Percentiles rank a stretch among this genome's conserved stretches.
These are phyloP conservation scores for Dascyllus trimaculatus DNA, from an alignment of 2,113 vertebrate species.

Conservation along the genomic window DNA sequence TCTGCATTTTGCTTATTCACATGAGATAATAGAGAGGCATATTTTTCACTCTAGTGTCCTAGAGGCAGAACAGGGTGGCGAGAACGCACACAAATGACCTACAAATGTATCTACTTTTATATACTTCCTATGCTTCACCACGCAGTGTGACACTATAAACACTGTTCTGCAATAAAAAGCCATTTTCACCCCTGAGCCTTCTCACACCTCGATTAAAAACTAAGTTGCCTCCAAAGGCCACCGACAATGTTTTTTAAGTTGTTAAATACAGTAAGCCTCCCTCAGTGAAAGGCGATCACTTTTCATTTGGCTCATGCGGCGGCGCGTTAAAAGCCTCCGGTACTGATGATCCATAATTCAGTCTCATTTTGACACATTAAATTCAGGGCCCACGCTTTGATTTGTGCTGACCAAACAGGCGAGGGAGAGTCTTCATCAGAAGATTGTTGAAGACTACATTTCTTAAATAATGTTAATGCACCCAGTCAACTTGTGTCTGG, in stretches of 20 bases:
- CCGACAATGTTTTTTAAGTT: slow-evolving; percentile 47
- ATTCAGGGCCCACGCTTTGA: slow-evolving; percentile 51
- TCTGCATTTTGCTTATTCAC: slow-evolving; percentile 59
- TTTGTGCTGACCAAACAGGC: slow-evolving; percentile 67
- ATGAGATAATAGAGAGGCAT: slow-evolving; percentile 45
- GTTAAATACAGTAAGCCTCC: slow-evolving; percentile 47
- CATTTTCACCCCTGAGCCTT: slow-evolving; percentile 2
- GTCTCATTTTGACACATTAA: slow-evolving; percentile 74
- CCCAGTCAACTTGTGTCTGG: slow-evolving; percentile 12
- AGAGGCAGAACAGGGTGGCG: slow-evolving; percentile 6
- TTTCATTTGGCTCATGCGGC: slow-evolving; percentile 68
- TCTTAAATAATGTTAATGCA: slow-evolving; percentile 58
- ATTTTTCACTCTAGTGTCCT: slow-evolving; percentile 18
- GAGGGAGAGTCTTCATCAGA: slow-evolving; percentile 66
- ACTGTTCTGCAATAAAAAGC: slow-evolving; percentile 19
- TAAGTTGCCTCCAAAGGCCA: slow-evolving; percentile 46
- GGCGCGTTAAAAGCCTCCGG: slow-evolving; percentile 54
- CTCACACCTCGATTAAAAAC: slow-evolving; percentile 39
- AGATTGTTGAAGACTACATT: slow-evolving; percentile 50
- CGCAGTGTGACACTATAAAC: neutral
- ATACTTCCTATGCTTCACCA: slow-evolving; percentile 1
- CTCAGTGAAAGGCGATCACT: slow-evolving; percentile 53
- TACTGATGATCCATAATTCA: slow-evolving; percentile 80
- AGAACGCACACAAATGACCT: slow-evolving; percentile 8
- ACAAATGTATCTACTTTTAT: neutral